Evolutionary conservation across 2,113 vertebrate species (phyloP).

Genomic region (Callipepla californica): DNA sequence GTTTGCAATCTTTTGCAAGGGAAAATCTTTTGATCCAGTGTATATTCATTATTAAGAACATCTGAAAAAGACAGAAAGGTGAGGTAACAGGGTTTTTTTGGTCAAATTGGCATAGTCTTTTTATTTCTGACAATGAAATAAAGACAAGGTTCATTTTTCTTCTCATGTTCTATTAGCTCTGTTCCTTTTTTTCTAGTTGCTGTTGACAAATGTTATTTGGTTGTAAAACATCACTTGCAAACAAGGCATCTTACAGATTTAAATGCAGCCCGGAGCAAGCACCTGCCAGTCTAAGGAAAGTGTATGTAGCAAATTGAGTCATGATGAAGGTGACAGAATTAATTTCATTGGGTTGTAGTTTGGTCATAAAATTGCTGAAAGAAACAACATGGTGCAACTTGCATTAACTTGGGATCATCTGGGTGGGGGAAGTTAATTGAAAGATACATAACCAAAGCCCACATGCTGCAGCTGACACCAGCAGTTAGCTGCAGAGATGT

Average conservation of each 20-base stretch:
- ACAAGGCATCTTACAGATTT: neutral
- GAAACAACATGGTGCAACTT: neutral
- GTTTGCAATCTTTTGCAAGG: neutral
- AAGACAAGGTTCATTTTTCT: neutral
- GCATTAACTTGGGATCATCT: neutral
- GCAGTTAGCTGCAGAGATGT: neutral
- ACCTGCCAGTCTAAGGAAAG: slow-evolving; percentile 6
- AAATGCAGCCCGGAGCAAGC: slow-evolving; percentile 29
- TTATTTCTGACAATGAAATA: neutral
- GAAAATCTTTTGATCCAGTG: neutral
- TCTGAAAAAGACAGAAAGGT: neutral
- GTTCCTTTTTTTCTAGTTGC: neutral
- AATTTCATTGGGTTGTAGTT: neutral
- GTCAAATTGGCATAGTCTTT: neutral
- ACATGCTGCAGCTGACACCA: neutral
- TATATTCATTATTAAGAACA: neutral
- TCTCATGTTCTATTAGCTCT: slow-evolving; percentile 15
- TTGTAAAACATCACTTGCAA: slow-evolving; percentile 33
- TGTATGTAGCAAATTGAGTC: neutral
- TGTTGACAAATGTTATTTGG: slow-evolving; percentile 25
- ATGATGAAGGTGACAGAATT: slow-evolving; percentile 14
- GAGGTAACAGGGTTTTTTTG: neutral
- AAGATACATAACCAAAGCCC: neutral
- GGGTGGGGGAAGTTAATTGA: neutral
- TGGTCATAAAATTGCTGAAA: slow-evolving; percentile 27